Base-by-base conservation (phyloP, 2,888 invertebrate genomes). In the Eutolmus rufibarbis region DNA sequence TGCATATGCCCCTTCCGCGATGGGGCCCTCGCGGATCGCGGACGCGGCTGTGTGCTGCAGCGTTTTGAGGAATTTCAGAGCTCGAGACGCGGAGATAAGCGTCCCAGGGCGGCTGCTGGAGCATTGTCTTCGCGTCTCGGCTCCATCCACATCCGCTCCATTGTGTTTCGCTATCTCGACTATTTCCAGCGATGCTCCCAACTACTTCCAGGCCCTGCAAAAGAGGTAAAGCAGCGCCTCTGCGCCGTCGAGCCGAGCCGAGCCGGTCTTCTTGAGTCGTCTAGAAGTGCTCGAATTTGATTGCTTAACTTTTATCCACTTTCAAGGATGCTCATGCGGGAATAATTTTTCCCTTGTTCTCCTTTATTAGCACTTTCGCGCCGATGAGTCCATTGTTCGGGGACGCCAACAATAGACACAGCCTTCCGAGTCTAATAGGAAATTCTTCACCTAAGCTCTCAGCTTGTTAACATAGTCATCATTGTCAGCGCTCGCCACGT, bases 331-430 rank as follows among this genome's bases (percentile, higher is more conserved):
- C 79, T 51, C 79, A 51, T 79, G 51, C 79, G 79, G 79, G 79
- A 79, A 79, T 79, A 79, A 79, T 79, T 79, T 79, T 79, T 79
- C 79, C 79, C 79, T 79, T 79, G 79, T 79, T 79, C 79, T 79
- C 51, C 79, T 51, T 79, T 79, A 79, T 79, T 79, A 79, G 79
- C 79, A 79, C 79, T 79, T 79, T 79, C 79, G 79, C 79, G 51
- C 79, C 79, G 51, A 79, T 51, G 79, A 79, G 51, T 79, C 79
- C 79, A 79, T 79, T 79, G 79, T 79, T 79, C 79, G 79, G 79
- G 46, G 28, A 23, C 79, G 28, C 51, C 79, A 79, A 79, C 79
- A 79, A 79, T 79, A 79, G 79, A 79, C 79, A 28, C 51, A 79
- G 79, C 16, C 79, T 79, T 46, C 79, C 79, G 51, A 79, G 79